Evolutionary conservation across 2,113 vertebrate genomes (phyloP).

Genomic region (Tricholaema leucomelas): DNA sequence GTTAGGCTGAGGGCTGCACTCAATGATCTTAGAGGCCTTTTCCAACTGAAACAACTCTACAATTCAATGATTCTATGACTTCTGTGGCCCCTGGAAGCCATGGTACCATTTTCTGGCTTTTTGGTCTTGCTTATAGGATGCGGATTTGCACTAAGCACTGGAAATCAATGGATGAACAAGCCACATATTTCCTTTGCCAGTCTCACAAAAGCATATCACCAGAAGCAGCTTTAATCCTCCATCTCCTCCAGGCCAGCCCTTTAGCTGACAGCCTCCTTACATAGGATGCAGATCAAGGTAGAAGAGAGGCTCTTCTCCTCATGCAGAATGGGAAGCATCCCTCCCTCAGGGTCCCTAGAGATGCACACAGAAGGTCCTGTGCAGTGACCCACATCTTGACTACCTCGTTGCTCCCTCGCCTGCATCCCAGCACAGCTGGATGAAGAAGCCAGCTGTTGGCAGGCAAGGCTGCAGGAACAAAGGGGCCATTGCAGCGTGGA

Average conservation of each 20-base stretch:
- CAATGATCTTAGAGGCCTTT: no score
- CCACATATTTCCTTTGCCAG: neutral
- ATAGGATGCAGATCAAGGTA: rapidly evolving
- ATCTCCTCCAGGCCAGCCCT: neutral
- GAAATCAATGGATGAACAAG: neutral
- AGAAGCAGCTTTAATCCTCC: neutral
- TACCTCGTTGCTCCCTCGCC: neutral
- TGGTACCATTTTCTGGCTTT: neutral
- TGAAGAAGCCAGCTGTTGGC: neutral
- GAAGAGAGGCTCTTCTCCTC: neutral
- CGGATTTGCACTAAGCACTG: neutral
- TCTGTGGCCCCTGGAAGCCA: neutral
- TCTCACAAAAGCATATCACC: neutral
- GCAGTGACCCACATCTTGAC: neutral
- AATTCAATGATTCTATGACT: neutral
- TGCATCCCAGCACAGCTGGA: slow-evolving; percentile 10
- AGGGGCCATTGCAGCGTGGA: neutral
- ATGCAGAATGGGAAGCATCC: rapidly evolving
- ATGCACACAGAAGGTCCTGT: rapidly evolving
- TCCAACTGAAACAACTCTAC: no score
- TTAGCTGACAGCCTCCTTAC: neutral
- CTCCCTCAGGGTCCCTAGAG: neutral
- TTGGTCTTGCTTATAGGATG: neutral
- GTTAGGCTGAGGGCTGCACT: no score
- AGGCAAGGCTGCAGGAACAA: neutral